phyloP scores from a whole-genome alignment of 2,113 vertebrate species.

The Pungitius pungitius region DNA sequence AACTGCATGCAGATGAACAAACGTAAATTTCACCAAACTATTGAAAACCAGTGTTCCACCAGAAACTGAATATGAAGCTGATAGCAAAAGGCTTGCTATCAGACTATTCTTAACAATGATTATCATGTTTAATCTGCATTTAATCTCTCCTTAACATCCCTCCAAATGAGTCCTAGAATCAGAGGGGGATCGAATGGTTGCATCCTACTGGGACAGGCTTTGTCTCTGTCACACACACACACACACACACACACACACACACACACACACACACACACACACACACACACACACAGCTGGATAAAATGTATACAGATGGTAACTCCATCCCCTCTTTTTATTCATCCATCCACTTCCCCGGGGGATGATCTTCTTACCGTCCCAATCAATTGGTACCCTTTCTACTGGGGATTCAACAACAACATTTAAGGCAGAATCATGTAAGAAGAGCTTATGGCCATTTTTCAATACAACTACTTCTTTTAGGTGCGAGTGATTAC shows the following conservation, averaged over 20 bases:
- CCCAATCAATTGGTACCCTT: constrained; percentile 6
- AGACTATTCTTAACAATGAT: not conserved
- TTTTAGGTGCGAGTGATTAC: not conserved
- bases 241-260: not conserved
- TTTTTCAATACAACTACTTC: not conserved
- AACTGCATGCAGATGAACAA: not conserved
- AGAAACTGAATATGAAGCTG: constrained; percentile 1
- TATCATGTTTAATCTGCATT: not conserved
- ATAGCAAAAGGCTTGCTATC: not conserved
- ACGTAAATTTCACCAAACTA: not conserved
- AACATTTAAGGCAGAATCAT: constrained; percentile 1
- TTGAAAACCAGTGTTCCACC: not conserved
- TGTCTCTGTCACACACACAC: constrained; percentile 12
- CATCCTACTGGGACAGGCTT: constrained; percentile 13
- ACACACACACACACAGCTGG: not conserved
- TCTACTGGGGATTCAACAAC: not conserved
- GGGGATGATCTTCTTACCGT: constrained; percentile 36
- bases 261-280: constrained; percentile 1
- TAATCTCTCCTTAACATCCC: constrained; percentile 7
- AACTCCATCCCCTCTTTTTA: constrained; percentile 18
- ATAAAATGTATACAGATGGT: constrained; percentile 52
- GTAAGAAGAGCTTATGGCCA: not conserved
- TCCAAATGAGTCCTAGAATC: constrained; percentile 6
- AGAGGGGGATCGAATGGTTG: constrained; percentile 31
- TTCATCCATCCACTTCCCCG: constrained; percentile 7